These are phyloP conservation scores for Hecatera dysodea DNA, from an alignment of 2,888 invertebrate genomes.

Conservation along the genomic window DNA sequence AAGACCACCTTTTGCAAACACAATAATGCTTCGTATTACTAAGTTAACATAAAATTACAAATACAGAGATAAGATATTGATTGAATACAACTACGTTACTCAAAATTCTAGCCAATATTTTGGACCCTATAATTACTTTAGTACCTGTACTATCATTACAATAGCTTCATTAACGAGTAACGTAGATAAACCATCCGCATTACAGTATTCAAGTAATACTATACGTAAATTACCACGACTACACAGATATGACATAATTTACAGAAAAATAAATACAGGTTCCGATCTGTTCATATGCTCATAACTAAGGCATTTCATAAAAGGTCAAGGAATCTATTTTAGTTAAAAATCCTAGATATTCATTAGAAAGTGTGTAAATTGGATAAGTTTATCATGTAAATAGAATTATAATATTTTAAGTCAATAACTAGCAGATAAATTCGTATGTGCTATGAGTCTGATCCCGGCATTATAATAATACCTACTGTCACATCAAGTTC, in stretches of 20 bases:
- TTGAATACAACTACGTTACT: slow-evolving; percentile 74
- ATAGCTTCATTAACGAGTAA: slow-evolving; percentile 69
- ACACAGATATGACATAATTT: slow-evolving; percentile 62
- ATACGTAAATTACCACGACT: slow-evolving; percentile 50
- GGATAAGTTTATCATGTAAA: slow-evolving; percentile 44
- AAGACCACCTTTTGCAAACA: slow-evolving; percentile 4
- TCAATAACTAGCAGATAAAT: slow-evolving; percentile 52
- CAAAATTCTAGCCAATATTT: slow-evolving; percentile 77
- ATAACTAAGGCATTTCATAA: slow-evolving; percentile 20
- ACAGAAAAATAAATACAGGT: slow-evolving; percentile 20
- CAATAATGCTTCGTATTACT: slow-evolving; percentile 12
- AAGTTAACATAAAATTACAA: slow-evolving; percentile 55
- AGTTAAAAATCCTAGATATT: slow-evolving; percentile 45
- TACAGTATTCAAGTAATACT: slow-evolving; percentile 48
- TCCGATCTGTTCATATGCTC: slow-evolving; percentile 16
- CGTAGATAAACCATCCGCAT: slow-evolving; percentile 54
- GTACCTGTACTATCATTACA: slow-evolving; percentile 78
- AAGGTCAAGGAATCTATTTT: slow-evolving; percentile 26
- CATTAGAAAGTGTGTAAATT: slow-evolving; percentile 51
- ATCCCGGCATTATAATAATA: slow-evolving; percentile 39
- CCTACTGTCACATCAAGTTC: slow-evolving; percentile 36
- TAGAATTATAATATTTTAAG: slow-evolving; percentile 37
- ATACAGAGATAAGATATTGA: slow-evolving; percentile 60
- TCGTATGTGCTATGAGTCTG: slow-evolving; percentile 52
- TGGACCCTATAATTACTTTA: slow-evolving; percentile 84